Evolutionary conservation across 2,797 vertebrate genomes (phyloP), one percentile per base, ranked within the genome.

Genomic region (Onychomys arenicola): DNA sequence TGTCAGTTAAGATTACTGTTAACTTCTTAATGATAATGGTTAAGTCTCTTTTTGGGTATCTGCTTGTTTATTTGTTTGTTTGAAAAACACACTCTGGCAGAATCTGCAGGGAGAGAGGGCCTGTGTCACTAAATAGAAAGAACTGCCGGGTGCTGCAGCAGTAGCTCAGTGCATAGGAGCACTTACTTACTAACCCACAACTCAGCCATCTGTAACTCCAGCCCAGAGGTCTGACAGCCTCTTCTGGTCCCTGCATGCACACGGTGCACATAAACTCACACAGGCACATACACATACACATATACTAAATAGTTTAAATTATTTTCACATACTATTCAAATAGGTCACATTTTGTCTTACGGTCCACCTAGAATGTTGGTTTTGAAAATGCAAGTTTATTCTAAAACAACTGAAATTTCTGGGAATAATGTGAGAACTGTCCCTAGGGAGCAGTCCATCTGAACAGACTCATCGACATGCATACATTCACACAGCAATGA

Each of bases 331-430:
- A 46, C 43, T 77, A 80, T 49, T 77, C 52, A 89, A 73, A 88
- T 65, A 52, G 11, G 43, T 61, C 73, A 29, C 65, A 88, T 69
- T 85, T 59, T 65, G 29, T 65, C 91, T 57, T 69, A 49, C 4
- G 57, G 37, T 67, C 73, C 81, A 19, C 0, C 55, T 69, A 69
- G 2, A 49, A 90, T 21, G 10, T 81, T 86, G 76, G 57, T 86
- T 90, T 92, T 80, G 17, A 67, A 93, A 87, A 75, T 23, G 17
- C 59, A 55, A 71, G 25, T 82, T 57, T 95, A 55, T 61, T 76
- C 40, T 49, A 85, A 73, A 9, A 73, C 29, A 63, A 82, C 0
- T 40, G 65, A 81, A 27, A 10, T 46, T 81, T 55, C 25, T 61
- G 49, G 55, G 59, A 77, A 87, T 32, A 52, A 23, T 34, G 14